Conservation (phyloP, 2,888 invertebrate genomes). For the Phaonia tiefii region DNA sequence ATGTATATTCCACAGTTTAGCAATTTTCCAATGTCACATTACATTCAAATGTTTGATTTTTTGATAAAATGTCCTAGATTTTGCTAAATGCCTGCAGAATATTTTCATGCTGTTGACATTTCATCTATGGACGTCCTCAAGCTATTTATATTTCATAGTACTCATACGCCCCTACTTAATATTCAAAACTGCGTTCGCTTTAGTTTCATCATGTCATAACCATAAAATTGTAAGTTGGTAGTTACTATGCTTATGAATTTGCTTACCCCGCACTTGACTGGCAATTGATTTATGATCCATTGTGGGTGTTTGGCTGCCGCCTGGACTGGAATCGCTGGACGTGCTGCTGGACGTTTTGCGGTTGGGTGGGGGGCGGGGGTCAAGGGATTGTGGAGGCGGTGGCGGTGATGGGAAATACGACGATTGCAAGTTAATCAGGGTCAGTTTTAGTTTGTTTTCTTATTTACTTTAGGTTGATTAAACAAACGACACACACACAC, state of each 20-base stretch:
- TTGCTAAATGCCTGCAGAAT: too few species aligned
- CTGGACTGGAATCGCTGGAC: neutral
- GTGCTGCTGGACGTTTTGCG: neutral
- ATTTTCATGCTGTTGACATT: too few species aligned
- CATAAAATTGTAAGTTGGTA: too few species aligned
- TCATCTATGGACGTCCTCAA: too few species aligned
- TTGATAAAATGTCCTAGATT: too few species aligned
- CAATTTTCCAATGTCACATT: too few species aligned
- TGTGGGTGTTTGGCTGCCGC: constrained; percentile 33
- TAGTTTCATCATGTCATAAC: too few species aligned
- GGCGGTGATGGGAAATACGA: constrained; percentile 2
- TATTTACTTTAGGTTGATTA: neutral
- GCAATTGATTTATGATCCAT: constrained; percentile 78
- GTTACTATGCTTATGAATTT: too few species aligned
- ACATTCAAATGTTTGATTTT: neutral
- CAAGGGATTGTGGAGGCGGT: neutral
- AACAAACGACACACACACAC: neutral
- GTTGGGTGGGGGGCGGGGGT: neutral
- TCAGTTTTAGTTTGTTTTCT: neutral
- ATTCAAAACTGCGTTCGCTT: too few species aligned
- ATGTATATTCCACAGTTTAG: too few species aligned
- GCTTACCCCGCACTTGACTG: constrained; percentile 78
- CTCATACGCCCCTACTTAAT: too few species aligned
- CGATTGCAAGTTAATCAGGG: neutral
- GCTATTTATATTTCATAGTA: too few species aligned